Evolutionary conservation across 2,888 invertebrate genomes (phyloP).

Genomic region (Catocala fraxini): DNA sequence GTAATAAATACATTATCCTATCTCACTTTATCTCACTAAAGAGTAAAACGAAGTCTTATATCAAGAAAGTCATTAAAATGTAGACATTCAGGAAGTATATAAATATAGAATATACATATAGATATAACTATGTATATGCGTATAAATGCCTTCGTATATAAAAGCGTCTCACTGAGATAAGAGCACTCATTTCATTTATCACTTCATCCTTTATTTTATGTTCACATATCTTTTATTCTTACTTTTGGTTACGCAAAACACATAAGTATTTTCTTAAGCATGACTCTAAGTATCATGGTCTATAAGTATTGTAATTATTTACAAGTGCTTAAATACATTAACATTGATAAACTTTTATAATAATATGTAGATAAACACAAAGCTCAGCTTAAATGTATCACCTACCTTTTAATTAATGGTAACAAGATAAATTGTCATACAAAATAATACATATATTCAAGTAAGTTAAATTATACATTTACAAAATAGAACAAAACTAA

Average conservation of each 20-base stretch:
- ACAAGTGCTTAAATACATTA: conserved; percentile 1
- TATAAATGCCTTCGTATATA: conserved; percentile 11
- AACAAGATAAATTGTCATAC: conserved; percentile 3
- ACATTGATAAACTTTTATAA: background rate
- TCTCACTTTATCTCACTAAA: too few species aligned
- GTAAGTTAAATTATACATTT: too few species aligned
- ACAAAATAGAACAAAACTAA: too few species aligned
- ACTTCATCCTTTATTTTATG: background rate
- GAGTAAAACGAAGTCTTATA: too few species aligned
- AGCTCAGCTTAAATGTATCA: background rate
- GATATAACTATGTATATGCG: background rate
- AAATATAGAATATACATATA: background rate
- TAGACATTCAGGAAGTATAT: background rate
- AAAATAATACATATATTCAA: background rate
- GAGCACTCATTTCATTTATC: conserved; percentile 3
- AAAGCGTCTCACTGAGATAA: conserved; percentile 9
- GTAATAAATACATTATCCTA: too few species aligned
- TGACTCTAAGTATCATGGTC: too few species aligned
- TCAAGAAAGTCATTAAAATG: background rate
- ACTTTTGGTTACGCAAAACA: too few species aligned
- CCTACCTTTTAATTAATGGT: conserved; percentile 1
- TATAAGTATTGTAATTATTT: background rate
- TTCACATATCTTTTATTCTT: background rate
- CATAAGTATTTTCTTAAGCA: too few species aligned
- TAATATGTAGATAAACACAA: background rate